Conservation (phyloP, 2,888 invertebrate species). For the Pterobdella sp. region DNA sequence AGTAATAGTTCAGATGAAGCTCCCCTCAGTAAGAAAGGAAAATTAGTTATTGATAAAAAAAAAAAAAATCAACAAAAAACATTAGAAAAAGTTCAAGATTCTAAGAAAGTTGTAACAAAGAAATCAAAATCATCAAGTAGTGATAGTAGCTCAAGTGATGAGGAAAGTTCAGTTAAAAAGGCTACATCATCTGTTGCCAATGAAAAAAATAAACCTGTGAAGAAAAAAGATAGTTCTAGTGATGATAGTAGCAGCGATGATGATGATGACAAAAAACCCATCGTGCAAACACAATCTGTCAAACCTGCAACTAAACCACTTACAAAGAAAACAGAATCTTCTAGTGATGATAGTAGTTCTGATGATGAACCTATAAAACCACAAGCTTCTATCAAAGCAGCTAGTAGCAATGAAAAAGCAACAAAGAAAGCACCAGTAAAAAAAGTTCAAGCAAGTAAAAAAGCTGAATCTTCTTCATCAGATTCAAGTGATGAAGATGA, state of each 20-base stretch:
- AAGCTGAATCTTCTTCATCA: neutral
- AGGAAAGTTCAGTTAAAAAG: too few relatives aligned
- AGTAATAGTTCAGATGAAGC: too few relatives aligned
- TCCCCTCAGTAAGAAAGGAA: too few relatives aligned
- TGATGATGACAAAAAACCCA: constrained; percentile 3
- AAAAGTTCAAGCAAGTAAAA: neutral
- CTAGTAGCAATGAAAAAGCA: too few relatives aligned
- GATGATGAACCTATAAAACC: neutral
- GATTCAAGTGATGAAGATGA: neutral
- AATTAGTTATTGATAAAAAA: too few relatives aligned
- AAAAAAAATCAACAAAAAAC: too few relatives aligned
- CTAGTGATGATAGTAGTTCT: neutral
- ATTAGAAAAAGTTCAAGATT: neutral
- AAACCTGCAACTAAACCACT: neutral
- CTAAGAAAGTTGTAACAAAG: neutral
- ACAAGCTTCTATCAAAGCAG: neutral
- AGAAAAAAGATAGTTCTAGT: neutral
- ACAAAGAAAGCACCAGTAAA: neutral
- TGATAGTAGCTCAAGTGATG: too few relatives aligned
- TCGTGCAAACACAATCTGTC: neutral
- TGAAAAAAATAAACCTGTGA: neutral
- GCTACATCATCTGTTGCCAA: neutral
- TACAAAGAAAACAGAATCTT: neutral
- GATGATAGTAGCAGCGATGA: constrained; percentile 6
- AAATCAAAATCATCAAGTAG: too few relatives aligned